Percentiles rank a stretch among this genome's conserved stretches.
Conservation (phyloP, 2,797 vertebrate genomes). For the Myotis planiceps region DNA sequence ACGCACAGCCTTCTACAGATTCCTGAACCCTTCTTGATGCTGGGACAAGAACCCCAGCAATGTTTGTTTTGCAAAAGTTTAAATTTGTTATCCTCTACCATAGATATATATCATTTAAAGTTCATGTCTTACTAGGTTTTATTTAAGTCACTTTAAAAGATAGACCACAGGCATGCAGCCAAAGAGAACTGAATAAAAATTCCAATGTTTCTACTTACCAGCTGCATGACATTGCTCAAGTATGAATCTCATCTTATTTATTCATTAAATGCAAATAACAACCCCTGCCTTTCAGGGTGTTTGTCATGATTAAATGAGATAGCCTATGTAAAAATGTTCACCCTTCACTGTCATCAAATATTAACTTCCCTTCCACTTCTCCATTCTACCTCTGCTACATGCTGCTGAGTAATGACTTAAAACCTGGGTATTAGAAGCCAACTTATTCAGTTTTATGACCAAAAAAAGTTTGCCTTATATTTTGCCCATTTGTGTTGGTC, state of each 20-base stretch:
- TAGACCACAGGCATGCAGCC: neutral
- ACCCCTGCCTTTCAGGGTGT: neutral
- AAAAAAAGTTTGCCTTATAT: neutral
- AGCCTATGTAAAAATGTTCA: constrained; percentile 16
- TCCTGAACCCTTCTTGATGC: too few relatives aligned
- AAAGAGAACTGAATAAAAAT: neutral
- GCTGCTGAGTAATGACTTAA: constrained; percentile 1
- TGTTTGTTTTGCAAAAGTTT: neutral
- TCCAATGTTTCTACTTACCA: neutral
- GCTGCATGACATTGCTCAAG: neutral
- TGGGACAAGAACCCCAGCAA: too few relatives aligned
- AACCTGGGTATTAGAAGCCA: neutral
- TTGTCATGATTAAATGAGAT: constrained; percentile 24
- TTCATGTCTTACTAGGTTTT: neutral
- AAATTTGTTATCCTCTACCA: neutral
- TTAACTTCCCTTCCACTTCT: neutral
- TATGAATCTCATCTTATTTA: constrained; percentile 4
- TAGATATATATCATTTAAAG: constrained; percentile 14
- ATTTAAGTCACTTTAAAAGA: neutral
- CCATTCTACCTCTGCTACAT: neutral
- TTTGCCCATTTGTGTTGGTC: neutral
- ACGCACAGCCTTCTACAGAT: too few relatives aligned
- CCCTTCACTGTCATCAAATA: neutral
- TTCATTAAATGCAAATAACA: neutral
- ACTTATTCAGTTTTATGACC: neutral